Evolutionary conservation across 2,888 invertebrate species (phyloP).

Genomic region (Drosophila pullipes): DNA sequence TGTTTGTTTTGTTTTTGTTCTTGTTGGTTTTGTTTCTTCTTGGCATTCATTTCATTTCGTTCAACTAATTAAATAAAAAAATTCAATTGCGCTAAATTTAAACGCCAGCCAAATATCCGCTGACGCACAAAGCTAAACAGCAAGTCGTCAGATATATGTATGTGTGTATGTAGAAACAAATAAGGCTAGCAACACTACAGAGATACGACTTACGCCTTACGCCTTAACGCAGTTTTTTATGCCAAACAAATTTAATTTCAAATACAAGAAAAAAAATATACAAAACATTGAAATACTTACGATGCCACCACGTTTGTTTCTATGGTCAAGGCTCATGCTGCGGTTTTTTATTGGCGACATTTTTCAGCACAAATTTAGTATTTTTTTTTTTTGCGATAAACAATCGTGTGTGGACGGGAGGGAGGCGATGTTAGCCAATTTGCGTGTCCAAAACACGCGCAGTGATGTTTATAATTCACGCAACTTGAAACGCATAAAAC

Average conservation of each 20-base stretch:
- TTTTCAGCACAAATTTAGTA: slow-evolving; percentile 18
- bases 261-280: slow-evolving; percentile 32
- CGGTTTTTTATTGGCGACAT: slow-evolving; percentile 54
- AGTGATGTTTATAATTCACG: slow-evolving; percentile 48
- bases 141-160: slow-evolving; percentile 25
- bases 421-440: slow-evolving; percentile 29
- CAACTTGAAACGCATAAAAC: slow-evolving; percentile 53
- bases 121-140: slow-evolving; percentile 73
- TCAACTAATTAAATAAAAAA: slow-evolving; percentile 56
- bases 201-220: slow-evolving; percentile 30
- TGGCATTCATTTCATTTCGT: slow-evolving; percentile 26
- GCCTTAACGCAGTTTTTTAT: slow-evolving; percentile 52
- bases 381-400: slow-evolving; percentile 18
- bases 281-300: slow-evolving; percentile 58
- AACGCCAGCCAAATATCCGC: slow-evolving; percentile 67
- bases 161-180: slow-evolving; percentile 9
- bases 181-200: slow-evolving; percentile 7
- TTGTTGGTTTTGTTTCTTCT: background rate
- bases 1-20: background rate
- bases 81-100: slow-evolving; percentile 60
- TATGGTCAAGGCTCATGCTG: slow-evolving; percentile 70
- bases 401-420: slow-evolving; percentile 3
- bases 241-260: slow-evolving; percentile 60
- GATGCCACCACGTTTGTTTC: slow-evolving; percentile 47
- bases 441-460: slow-evolving; percentile 62